Evolutionary conservation across 2,888 invertebrate genomes (phyloP).

Genomic region (Tetanocera ferruginea): DNA sequence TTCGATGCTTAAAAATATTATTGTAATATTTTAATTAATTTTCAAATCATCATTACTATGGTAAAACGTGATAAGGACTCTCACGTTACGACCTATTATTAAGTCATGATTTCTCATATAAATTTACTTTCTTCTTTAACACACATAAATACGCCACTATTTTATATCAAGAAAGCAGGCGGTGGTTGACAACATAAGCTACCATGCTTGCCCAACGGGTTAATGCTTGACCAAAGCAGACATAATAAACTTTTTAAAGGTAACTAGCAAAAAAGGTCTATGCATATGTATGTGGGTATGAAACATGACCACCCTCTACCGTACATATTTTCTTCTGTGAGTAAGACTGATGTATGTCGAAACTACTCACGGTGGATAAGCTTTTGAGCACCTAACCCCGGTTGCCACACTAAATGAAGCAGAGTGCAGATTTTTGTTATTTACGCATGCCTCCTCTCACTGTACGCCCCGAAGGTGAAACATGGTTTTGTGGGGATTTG

Average conservation of each 20-base stretch:
- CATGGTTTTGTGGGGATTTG: conserved; percentile 43
- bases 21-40: no score
- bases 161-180: neutral
- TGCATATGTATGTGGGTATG: neutral
- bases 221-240: neutral
- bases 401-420: neutral
- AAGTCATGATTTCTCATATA: no score
- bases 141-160: no score
- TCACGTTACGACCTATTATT: no score
- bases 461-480: conserved; percentile 33
- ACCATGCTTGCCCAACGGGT: neutral
- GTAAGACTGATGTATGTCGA: conserved; percentile 51
- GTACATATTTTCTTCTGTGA: neutral
- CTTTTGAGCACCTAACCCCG: neutral
- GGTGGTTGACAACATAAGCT: neutral
- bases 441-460: neutral
- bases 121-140: no score
- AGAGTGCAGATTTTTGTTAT: neutral
- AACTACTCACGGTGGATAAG: conserved; percentile 44
- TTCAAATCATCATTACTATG: no score
- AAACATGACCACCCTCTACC: neutral
- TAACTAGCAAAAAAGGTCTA: neutral
- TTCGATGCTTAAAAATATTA: no score
- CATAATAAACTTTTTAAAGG: neutral
- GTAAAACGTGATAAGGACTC: no score